Percentiles rank a stretch among this genome's conserved stretches.
Evolutionary conservation across 2,113 vertebrate species (phyloP).

Genomic region (Dissostichus mawsoni): DNA sequence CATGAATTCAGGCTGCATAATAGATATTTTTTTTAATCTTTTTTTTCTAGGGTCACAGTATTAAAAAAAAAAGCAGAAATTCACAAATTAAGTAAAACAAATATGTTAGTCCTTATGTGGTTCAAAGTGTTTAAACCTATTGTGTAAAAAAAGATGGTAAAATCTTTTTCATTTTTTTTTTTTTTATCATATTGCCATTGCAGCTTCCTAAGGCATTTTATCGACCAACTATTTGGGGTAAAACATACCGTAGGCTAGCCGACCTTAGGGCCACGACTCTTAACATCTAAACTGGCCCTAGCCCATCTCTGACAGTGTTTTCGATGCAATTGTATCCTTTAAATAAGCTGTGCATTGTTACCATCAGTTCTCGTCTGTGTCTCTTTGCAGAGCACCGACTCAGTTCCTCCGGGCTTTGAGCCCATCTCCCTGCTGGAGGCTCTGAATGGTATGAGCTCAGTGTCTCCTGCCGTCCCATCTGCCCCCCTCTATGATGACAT

Average conservation of each 20-base stretch:
- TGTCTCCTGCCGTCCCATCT: slow-evolving; percentile 89
- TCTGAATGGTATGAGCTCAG: slow-evolving; percentile 90
- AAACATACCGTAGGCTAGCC: no score
- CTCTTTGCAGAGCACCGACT: slow-evolving; percentile 88
- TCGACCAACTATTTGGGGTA: no score
- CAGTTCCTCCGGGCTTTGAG: slow-evolving; percentile 95
- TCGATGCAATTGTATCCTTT: background rate
- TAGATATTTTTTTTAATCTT: no score
- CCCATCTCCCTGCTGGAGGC: slow-evolving; percentile 97
- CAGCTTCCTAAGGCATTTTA: background rate
- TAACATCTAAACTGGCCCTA: no score
- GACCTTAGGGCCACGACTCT: no score
- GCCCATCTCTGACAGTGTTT: background rate
- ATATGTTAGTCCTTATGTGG: no score
- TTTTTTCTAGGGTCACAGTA: no score
- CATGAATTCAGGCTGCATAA: background rate
- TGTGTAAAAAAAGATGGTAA: no score
- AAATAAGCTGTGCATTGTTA: background rate
- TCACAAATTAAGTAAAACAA: no score
- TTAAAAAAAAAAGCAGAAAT: no score
- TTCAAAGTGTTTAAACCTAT: no score
- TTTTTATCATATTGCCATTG: background rate
- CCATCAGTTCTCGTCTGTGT: background rate
- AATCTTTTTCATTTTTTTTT: no score
- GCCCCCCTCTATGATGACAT: slow-evolving; percentile 96